Percentiles rank a stretch among this genome's conserved stretches.
Evolutionary conservation across 2,797 vertebrate genomes (phyloP).

Genomic region (Acanthurus tractus): DNA sequence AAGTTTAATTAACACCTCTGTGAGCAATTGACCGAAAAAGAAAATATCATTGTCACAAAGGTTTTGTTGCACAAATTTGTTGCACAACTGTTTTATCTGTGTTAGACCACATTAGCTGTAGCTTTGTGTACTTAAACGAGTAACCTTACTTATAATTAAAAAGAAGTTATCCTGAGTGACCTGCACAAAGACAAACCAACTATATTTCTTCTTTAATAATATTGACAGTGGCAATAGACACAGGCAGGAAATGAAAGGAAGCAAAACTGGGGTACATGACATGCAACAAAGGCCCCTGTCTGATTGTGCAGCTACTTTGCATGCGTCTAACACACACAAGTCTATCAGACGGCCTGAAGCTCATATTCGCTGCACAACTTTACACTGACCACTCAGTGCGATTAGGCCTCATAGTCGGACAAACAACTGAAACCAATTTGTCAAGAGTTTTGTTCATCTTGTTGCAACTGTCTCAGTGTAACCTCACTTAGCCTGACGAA

Average conservation of each 20-base stretch:
- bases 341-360: not conserved
- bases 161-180: not conserved
- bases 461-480: slow-evolving; percentile 42
- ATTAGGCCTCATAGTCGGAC: not conserved
- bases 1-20: not conserved
- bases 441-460: slow-evolving; percentile 50
- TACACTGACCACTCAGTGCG: slow-evolving; percentile 7
- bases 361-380: not conserved
- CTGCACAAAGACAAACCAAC: too few relatives aligned
- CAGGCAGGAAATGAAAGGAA: too few relatives aligned
- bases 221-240: too few relatives aligned
- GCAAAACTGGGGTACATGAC: not conserved
- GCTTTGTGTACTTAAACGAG: not conserved
- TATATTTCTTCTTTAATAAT: too few relatives aligned
- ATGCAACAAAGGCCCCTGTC: not conserved
- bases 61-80: not conserved
- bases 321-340: slow-evolving; percentile 2
- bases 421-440: slow-evolving; percentile 34
- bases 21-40: too few relatives aligned
- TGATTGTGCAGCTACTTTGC: not conserved
- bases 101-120: not conserved
- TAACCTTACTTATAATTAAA: not conserved
- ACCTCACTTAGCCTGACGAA: slow-evolving; percentile 53
- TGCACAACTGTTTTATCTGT: not conserved
- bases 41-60: not conserved